phyloP scores from a whole-genome alignment of 2,113 vertebrate species.

The Micronycteris hirsuta region DNA sequence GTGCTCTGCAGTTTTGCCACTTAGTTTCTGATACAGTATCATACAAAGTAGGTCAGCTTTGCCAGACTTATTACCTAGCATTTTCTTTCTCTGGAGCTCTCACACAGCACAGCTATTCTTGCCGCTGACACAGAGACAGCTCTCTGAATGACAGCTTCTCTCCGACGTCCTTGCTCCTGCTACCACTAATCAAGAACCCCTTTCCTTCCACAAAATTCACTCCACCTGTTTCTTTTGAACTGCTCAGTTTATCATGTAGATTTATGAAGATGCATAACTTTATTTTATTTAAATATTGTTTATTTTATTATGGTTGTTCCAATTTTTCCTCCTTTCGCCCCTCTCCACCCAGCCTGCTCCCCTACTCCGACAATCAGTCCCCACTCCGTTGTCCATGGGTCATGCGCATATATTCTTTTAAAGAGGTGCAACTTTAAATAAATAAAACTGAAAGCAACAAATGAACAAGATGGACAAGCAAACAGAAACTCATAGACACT shows the following conservation, averaged over 20 bases:
- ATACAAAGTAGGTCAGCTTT: slow-evolving; percentile 64
- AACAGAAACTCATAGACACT: not conserved
- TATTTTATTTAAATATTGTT: not conserved
- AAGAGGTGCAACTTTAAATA: not conserved
- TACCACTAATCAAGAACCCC: not conserved
- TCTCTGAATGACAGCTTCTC: not conserved
- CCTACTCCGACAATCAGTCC: no score
- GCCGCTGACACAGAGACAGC: not conserved
- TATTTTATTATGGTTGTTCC: no score
- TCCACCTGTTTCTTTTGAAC: not conserved
- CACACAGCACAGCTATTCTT: slow-evolving; percentile 22
- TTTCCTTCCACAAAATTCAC: not conserved
- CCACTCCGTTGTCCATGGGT: no score
- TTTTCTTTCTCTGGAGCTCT: slow-evolving; percentile 1
- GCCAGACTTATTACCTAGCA: not conserved
- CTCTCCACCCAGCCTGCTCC: no score
- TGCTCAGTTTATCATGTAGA: not conserved
- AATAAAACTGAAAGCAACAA: not conserved
- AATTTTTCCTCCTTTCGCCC: no score
- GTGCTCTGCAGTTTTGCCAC: not conserved
- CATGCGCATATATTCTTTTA: no score
- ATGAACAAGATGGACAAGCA: not conserved
- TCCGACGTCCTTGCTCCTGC: not conserved
- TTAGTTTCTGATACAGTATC: not conserved
- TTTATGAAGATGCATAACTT: not conserved